Evolutionary conservation across 2,113 vertebrate species (phyloP).

Genomic region (Paracanthobrama guichenoti): DNA sequence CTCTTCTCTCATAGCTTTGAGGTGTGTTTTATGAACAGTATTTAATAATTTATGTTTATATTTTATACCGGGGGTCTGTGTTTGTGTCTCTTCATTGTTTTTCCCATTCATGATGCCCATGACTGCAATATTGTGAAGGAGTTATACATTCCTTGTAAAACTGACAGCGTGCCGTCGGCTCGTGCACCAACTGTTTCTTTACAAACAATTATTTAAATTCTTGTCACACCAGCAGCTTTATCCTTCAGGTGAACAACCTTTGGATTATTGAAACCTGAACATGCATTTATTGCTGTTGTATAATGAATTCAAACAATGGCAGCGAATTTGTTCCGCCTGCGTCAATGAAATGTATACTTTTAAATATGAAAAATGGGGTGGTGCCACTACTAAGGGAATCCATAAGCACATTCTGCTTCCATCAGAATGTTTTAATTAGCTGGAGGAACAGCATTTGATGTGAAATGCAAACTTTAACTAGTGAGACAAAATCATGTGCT

Average conservation of each 20-base stretch:
- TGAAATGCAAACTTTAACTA: not conserved
- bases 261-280: not conserved
- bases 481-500: not conserved
- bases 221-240: conserved; percentile 26
- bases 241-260: not conserved
- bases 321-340: not conserved
- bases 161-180: not conserved
- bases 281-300: not conserved
- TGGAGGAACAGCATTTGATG: not conserved
- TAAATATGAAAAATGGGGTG: not conserved
- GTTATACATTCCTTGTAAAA: conserved; percentile 50
- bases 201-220: not conserved
- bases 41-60: conserved; percentile 79
- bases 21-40: conserved; percentile 74
- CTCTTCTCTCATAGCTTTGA: conserved; percentile 62
- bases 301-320: not conserved
- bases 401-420: not conserved
- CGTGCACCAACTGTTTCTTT: not conserved
- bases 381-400: not conserved
- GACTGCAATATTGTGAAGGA: conserved; percentile 69
- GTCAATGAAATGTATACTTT: too few relatives aligned
- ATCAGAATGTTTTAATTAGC: not conserved
- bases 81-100: conserved; percentile 46
- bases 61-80: conserved; percentile 65
- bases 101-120: conserved; percentile 53